Evolutionary conservation across 2,888 invertebrate genomes (phyloP), one percentile per base, ranked within the genome.

Genomic region (Camptogramma bilineatum): DNA sequence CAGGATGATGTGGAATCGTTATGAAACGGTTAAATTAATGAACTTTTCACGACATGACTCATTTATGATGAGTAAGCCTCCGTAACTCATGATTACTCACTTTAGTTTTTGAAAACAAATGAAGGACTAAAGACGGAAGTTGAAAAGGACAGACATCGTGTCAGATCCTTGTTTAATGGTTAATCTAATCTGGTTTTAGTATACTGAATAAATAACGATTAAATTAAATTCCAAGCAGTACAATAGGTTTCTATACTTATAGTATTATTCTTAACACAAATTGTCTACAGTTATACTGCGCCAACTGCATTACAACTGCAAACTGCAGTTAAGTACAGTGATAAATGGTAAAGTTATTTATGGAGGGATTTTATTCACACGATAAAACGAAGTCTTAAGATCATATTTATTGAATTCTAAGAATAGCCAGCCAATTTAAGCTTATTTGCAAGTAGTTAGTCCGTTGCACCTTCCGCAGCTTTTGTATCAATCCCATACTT

Each of bases 281-380:
- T 39, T 51, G 56, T 17, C 51, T 46, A 52, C 51, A 62, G 28
- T 63, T 58, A 44, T 7, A 19, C 44, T 47, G 59, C 17, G 42
- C 52, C 52, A 50, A 58, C 57, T 50, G 52, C 53, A 58, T 56
- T 56, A 18, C 21, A 57, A 53, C 63, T 58, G 52, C 57, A 53
- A 59, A 63, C 42, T 53, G 53, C 58, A 58, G 58, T 63, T 56
- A 52, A 24, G 28, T 52, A 52, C 28, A 17, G 47, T 48, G 52
- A 63, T 58, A 63, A 63, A 63, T 50, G 24, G 52, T 9, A 10
- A 21, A 57, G 52, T 19, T 9, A 58, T 63, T 62, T 50, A 48
- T 21, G 44, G 17, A 4, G 46, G 34, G 34, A 51, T 57, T 52
- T 18, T 39, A 54, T 58, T 42, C 44, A 57, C 21, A 62, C 46